Conservation (phyloP, 2,888 invertebrate genomes). For the Strigamia crassipes region DNA sequence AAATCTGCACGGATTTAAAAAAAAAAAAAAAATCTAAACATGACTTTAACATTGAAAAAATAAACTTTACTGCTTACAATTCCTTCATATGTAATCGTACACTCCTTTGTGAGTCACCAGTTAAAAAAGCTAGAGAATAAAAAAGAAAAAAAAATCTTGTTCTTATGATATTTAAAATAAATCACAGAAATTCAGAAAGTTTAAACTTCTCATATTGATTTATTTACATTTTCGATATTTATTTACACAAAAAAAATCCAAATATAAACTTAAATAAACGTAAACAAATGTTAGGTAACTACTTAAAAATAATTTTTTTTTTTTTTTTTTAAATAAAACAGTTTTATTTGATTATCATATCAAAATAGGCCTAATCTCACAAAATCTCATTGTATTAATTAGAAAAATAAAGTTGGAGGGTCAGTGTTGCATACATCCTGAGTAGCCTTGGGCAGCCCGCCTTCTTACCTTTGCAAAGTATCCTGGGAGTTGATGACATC, state of each 20-base stretch:
- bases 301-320: neutral
- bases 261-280: neutral
- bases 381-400: neutral
- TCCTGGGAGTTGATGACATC: conserved; percentile 42
- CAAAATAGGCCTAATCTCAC: neutral
- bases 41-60: neutral
- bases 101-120: neutral
- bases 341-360: no score
- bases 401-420: neutral
- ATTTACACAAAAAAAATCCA: neutral
- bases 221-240: neutral
- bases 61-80: neutral
- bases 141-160: neutral
- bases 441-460: conserved; percentile 3
- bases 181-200: no score
- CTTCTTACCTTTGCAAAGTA: conserved; percentile 10
- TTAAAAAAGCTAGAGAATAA: neutral
- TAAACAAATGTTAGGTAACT: neutral
- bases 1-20: no score
- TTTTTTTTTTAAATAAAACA: no score
- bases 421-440: neutral
- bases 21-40: no score
- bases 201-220: neutral
- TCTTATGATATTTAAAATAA: neutral
- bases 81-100: neutral